A percentile compares a stretch with the other conserved stretches of the same genome.
These are phyloP conservation scores for Ophthalmotilapia sp. DNA, from an alignment of 2,113 vertebrate genomes.

Conservation along the genomic window DNA sequence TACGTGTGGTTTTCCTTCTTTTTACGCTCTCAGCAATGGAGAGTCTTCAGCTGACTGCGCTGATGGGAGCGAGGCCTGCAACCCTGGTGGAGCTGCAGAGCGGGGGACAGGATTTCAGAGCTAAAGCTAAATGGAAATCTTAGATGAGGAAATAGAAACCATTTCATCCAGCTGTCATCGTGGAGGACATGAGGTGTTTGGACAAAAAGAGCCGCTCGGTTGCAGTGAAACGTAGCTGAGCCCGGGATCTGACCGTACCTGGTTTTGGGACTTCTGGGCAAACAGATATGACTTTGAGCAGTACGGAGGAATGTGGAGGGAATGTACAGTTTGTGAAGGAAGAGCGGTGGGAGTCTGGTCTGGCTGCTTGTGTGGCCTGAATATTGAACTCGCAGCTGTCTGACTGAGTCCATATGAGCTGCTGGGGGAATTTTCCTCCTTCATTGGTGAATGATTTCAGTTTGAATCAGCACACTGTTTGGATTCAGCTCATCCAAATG, in stretches of 20 bases:
- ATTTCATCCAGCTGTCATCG: not conserved
- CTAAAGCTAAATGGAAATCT: not conserved
- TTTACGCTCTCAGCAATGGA: not conserved
- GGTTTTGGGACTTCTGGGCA: not conserved
- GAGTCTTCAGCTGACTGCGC: fast-evolving
- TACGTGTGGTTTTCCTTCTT: fast-evolving
- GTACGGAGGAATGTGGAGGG: not conserved
- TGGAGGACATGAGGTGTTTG: not conserved
- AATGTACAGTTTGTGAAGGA: not conserved
- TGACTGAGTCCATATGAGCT: not conserved
- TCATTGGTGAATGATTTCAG: not conserved
- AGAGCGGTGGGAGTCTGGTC: not conserved
- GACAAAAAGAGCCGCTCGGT: not conserved
- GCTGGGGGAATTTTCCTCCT: not conserved
- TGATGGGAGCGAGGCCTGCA: fast-evolving
- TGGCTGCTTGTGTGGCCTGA: not conserved
- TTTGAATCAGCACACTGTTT: not conserved
- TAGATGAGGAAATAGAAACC: fast-evolving
- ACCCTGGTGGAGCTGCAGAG: not conserved
- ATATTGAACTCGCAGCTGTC: not conserved
- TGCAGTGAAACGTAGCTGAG: not conserved
- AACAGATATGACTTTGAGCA: not conserved
- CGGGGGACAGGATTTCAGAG: not conserved
- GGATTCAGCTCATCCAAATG: not conserved
- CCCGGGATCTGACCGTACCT: not conserved